Conservation (phyloP, 1,140 invertebrate species). For the Aleiodes sp. region DNA sequence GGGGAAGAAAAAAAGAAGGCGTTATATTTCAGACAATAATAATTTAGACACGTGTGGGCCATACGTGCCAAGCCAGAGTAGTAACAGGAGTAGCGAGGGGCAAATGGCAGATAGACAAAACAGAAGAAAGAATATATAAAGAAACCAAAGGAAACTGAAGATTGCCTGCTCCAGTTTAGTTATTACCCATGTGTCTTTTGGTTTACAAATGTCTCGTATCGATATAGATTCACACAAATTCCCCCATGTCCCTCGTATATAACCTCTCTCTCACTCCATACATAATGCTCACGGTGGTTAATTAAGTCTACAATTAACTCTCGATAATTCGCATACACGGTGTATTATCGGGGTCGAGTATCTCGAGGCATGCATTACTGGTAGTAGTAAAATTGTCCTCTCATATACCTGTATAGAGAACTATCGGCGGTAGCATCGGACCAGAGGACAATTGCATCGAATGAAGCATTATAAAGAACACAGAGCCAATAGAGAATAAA, state of each 20-base stretch:
- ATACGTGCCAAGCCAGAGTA: constrained; percentile 47
- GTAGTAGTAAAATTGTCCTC: constrained; percentile 10
- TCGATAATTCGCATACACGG: constrained; percentile 46
- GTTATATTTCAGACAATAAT: constrained; percentile 59
- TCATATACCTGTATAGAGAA: constrained; percentile 14
- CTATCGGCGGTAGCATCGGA: not conserved
- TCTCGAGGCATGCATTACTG: constrained; percentile 30
- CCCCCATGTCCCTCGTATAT: not conserved
- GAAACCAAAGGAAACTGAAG: not conserved
- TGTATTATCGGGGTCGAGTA: constrained; percentile 42
- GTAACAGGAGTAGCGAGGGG: constrained; percentile 26
- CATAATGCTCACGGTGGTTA: constrained; percentile 34
- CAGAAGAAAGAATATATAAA: constrained; percentile 16
- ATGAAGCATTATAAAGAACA: not conserved
- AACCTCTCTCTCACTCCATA: not conserved
- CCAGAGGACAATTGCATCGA: not conserved
- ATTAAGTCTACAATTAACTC: constrained; percentile 55
- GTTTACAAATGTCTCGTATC: not conserved
- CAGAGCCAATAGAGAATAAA: not conserved
- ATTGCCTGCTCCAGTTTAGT: not conserved
- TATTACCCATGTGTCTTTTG: not conserved
- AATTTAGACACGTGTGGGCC: constrained; percentile 60
- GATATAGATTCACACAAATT: not conserved
- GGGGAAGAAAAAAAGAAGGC: not conserved
- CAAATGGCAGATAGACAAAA: constrained; percentile 5